A percentile compares a stretch with the other conserved stretches of the same genome.
Evolutionary conservation across 2,888 invertebrate genomes (phyloP).

Genomic region (Coelinius sp.): DNA sequence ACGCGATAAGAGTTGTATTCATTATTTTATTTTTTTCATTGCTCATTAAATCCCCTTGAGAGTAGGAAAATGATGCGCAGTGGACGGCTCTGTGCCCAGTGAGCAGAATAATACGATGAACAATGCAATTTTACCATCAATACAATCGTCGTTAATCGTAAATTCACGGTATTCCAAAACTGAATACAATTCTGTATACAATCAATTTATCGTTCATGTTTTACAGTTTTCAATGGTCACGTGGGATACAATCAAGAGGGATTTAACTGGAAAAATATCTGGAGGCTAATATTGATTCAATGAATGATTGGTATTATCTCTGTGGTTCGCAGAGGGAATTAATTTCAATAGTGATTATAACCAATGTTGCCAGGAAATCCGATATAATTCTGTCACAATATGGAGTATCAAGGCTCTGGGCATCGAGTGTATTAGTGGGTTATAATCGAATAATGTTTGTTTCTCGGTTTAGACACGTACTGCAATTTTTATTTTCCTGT

Average conservation of each 20-base stretch:
- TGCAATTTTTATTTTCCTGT: no score
- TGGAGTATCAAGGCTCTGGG: no score
- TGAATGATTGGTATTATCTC: neutral
- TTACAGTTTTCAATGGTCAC: neutral
- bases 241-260: neutral
- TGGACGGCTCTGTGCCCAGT: neutral
- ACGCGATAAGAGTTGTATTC: neutral
- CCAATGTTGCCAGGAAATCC: neutral
- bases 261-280: neutral
- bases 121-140: neutral
- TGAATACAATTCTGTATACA: no score
- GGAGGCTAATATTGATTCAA: neutral
- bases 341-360: neutral
- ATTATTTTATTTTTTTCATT: neutral
- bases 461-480: neutral
- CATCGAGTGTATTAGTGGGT: no score
- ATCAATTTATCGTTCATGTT: neutral
- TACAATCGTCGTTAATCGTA: neutral
- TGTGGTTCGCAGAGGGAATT: neutral
- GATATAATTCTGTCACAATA: neutral
- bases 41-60: neutral
- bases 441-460: neutral
- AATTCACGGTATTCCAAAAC: neutral
- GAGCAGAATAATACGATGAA: slow-evolving; percentile 18
- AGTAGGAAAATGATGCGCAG: neutral